Evolutionary conservation across 35 echinoderm and acorn worm species (phyloP), one percentile per base, ranked within the genome.

Genomic region (Amphiura filiformis): DNA sequence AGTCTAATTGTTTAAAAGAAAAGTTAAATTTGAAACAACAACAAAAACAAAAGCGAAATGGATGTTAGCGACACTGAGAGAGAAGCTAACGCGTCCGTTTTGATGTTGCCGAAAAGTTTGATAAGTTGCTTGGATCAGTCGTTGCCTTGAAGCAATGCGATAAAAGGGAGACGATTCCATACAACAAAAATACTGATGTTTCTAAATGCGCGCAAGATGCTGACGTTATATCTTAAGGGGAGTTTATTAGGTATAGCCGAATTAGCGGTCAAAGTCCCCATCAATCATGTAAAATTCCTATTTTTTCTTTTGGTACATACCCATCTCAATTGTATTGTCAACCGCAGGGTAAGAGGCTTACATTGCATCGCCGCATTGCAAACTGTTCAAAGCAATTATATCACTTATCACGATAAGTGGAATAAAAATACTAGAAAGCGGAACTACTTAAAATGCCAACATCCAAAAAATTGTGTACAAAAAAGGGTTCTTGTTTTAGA

Each of bases 21-120:
- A 70, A 70, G 61, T 70, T 70, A 70, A 70, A 70, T 70, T 70
- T 70, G 61, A 70, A 70, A 70, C 61, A 70, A 70, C 61, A 70
- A 70, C 61, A 70, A 70, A 30, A 18, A 18, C 61, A 70, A 30
- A 70, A 70, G 61, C 61, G 28, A 23, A 70, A 18, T 70, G 61
- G 61, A 70, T 70, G 61, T 18, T 70, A 70, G 61, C 61, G 61
- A 70, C 61, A 70, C 61, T 70, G 61, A 70, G 17, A 26, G 26
- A 70, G 28, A 70, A 70, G 61, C 61, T 26, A 23, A n/a, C 61
- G 61, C 61, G 61, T 70, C 61, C 61, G 61, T 70, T 70, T 70
- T 70, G 61, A 70, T 70, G 61, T 70, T 70, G 61, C 61, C 61
- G 61, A 70, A 70, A 15, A 70, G 7, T 70, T 70, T 70, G 61